Percentiles rank a stretch among this genome's conserved stretches.
phyloP scores from a whole-genome alignment of 2,113 vertebrate species.

The Oreotragus oreotragus region DNA sequence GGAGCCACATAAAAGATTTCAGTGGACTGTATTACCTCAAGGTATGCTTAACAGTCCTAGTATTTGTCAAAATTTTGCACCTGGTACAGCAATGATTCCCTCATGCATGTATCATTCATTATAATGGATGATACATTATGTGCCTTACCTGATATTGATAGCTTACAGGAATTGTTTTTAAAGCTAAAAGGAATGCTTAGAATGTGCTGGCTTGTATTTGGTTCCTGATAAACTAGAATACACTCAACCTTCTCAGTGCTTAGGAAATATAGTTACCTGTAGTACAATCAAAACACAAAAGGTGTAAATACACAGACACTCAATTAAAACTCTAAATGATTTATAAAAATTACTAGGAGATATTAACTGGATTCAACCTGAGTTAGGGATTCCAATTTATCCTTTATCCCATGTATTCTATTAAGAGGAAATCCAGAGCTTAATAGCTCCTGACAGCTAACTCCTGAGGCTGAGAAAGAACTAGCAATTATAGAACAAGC shows the following conservation, averaged over 20 bases:
- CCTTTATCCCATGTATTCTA: background rate
- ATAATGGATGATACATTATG: background rate
- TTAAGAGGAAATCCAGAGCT: background rate
- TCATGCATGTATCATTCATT: background rate
- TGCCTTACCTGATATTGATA: background rate
- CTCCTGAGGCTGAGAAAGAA: background rate
- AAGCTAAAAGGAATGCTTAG: background rate
- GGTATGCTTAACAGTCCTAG: background rate
- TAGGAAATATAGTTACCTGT: background rate
- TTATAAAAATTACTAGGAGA: background rate
- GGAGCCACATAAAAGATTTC: background rate
- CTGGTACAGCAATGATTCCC: background rate
- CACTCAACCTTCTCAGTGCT: background rate
- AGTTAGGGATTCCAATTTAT: background rate
- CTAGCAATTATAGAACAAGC: background rate
- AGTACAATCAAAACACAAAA: background rate
- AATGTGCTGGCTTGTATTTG: background rate
- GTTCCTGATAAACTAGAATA: background rate
- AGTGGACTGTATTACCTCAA: background rate
- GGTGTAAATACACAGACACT: background rate
- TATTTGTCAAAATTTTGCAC: background rate
- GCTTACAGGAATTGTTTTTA: background rate
- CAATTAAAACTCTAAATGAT: background rate
- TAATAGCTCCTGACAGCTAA: background rate
- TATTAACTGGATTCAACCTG: background rate